Base-by-base conservation (phyloP, 2,888 invertebrate species). In the Blastobasis adustella region DNA sequence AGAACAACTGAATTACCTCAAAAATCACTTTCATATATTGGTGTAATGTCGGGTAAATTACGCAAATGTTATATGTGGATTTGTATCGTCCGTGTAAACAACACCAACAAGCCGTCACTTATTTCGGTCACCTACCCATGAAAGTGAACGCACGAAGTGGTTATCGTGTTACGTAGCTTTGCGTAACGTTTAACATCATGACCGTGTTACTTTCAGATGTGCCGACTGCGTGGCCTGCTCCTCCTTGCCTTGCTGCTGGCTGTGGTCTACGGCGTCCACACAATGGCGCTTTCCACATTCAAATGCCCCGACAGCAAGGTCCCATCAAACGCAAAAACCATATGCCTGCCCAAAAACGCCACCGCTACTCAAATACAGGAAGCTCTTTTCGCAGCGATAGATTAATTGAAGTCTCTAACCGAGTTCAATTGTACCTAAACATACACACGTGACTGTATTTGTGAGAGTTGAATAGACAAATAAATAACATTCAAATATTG, bases 311-410 rank as follows among this genome's bases (percentile, higher is more conserved):
- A 42, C 7, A 37, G 40, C 8, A 54, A 52, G 46, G 42, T 47
- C 4, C 54, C 52, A 4, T 46, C 42, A n/a, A 54, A 54, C 23
- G 54, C 43, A 4, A 47, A 47, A 8, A 45, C 45, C 9, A 47
- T 54, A 5, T 54, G 54, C n/a, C 54, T 54, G 7, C 54, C 54
- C 8, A 54, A 54, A 38, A 47, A 52, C 49, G 54, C 54, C 9
- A 54, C 54, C 0, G 49, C 49, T 9, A 47, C 47, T 9, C 49
- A 54, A 47, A 47, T 54, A 10, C 10, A 47, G 40, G 49, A 54
- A 8, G 54, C 54, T 4, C 23, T 54, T 1, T 44, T 54, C 4
- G 51, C 43, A 0, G 51, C 49, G 5, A 46, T 46, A 23, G 49
- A 45, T n/a, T 43, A 37, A 40, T 42, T 40, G 1, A 23, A 23